Evolutionary conservation across 37 sponge, comb jelly and placozoan species (phyloP).

Genomic region (Cliona cf. orientalis): DNA sequence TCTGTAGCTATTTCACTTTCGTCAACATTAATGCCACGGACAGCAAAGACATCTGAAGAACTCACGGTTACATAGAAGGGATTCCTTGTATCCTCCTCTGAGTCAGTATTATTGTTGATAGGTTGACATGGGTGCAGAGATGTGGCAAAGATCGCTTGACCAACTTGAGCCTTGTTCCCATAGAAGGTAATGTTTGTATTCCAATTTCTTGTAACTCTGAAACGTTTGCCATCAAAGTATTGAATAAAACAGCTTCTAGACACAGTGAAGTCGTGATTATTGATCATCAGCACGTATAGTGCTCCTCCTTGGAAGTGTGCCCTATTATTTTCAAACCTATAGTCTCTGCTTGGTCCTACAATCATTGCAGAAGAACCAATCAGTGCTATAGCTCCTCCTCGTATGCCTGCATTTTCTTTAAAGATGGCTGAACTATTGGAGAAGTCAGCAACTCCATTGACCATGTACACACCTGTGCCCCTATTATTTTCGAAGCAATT

Average conservation of each 20-base stretch:
- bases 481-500: conserved; percentile 9
- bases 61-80: neutral
- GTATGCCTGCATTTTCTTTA: conserved; percentile 16
- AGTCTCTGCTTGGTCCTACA: neutral
- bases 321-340: conserved; percentile 17
- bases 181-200: conserved; percentile 17
- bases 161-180: conserved; percentile 24
- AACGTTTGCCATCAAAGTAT: neutral
- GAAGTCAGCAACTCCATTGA: conserved; percentile 38
- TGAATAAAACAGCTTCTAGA: conserved; percentile 55
- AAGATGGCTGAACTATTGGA: conserved; percentile 8
- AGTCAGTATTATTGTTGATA: neutral
- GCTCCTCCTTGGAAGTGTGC: conserved; percentile 43
- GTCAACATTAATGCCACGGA: neutral
- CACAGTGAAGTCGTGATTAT: conserved; percentile 23
- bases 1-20: conserved; percentile 13
- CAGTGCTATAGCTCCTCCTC: conserved; percentile 41
- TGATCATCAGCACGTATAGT: conserved; percentile 2
- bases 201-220: neutral
- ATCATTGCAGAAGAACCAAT: conserved; percentile 11
- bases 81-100: neutral
- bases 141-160: conserved; percentile 12
- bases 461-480: conserved; percentile 22
- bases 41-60: neutral
- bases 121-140: conserved; percentile 1